Evolutionary conservation across 1,140 invertebrate species (phyloP), one percentile per base, ranked within the genome.

Genomic region (Ephestia elutella): DNA sequence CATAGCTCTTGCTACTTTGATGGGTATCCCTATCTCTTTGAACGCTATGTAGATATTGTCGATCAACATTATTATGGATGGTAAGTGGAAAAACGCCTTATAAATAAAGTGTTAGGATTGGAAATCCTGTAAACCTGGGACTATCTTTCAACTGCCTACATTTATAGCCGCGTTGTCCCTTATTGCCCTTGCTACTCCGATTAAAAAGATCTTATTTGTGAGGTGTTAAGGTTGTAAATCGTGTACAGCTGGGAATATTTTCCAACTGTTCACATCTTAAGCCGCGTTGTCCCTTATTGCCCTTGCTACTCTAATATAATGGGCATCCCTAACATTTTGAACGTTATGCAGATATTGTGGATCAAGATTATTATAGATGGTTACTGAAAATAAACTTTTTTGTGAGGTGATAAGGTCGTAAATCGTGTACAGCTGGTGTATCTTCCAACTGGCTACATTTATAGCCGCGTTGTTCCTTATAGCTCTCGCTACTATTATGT

Each of bases 21-120:
- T 99, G 92, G 93, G 95, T 56, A 95, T 99, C 68, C 97, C 97
- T 13, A 99, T 98, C 90, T 99, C 99, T 4, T 87, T 99, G 25
- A 99, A 99, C 90, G 98, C 99, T 2, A 99, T 99, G 99, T 99
- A 99, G 89, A 99, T 99, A 80, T 89, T 99, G 17, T 99, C 98
- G 98, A 99, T 99, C 67, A 99, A 99, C 81, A 99, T 99, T 53
- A 98, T 99, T 56, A 99, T 99, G 98, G 98, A 99, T 90, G 98
- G 96, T 77, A 91, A 95, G 65, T 51, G n/a, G n/a, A n/a, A n/a
- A n/a, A n/a, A n/a, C n/a, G n/a, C n/a, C n/a, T n/a, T n/a, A n/a
- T n/a, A n/a, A n/a, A n/a, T 35, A 13, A 35, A 1, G 13, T 9
- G 2, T 3, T 25, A 25, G 7, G 21, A 7, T 25, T 25, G 21